Conservation (phyloP, 1,140 invertebrate species). For the Helicoverpa zea region DNA sequence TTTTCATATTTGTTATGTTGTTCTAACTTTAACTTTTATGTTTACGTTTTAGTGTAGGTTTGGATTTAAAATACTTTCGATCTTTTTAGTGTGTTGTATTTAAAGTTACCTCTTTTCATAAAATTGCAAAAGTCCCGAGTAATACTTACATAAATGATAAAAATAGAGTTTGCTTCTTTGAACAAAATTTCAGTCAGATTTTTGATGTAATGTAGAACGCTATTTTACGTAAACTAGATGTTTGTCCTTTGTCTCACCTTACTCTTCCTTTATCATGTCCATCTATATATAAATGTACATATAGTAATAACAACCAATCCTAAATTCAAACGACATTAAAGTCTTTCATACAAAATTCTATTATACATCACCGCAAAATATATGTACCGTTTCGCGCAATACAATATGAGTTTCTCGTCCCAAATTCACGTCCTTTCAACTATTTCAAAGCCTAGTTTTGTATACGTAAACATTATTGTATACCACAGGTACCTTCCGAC, state of each 20-base stretch:
- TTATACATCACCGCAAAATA: not conserved
- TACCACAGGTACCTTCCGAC: not conserved
- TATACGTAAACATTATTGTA: not conserved
- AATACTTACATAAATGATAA: no score
- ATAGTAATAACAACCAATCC: not conserved
- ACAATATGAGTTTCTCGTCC: not conserved
- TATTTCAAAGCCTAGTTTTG: slow-evolving; percentile 12
- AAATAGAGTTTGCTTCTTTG: no score
- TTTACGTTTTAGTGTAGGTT: not conserved
- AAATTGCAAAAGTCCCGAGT: no score
- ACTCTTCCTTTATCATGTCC: no score
- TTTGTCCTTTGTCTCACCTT: no score
- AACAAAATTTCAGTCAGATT: no score
- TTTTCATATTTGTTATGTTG: slow-evolving; percentile 14
- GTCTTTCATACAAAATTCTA: not conserved
- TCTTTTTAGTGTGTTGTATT: not conserved
- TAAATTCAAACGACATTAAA: not conserved
- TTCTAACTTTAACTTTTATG: not conserved
- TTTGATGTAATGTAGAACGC: no score
- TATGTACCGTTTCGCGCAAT: not conserved
- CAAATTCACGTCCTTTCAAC: slow-evolving; percentile 2
- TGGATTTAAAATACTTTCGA: not conserved
- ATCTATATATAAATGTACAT: no score
- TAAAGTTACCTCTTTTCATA: not conserved
- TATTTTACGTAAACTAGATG: no score